Evolutionary conservation across 2,888 invertebrate species (phyloP).

Genomic region (Colletes collaris): DNA sequence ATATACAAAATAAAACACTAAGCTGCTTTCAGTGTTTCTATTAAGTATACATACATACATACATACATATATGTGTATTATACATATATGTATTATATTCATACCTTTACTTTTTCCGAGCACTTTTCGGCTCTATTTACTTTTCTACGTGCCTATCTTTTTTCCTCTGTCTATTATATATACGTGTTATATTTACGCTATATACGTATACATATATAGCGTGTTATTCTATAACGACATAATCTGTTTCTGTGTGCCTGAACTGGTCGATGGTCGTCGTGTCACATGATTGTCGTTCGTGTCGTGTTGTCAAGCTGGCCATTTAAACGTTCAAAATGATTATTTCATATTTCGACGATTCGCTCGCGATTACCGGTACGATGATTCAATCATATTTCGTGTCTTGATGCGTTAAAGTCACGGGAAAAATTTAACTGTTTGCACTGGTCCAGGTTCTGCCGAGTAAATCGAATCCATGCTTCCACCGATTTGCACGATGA

Average conservation of each 20-base stretch:
- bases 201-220: conserved; percentile 59
- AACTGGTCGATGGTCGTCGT: conserved; percentile 83
- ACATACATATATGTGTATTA: conserved; percentile 66
- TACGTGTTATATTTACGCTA: conserved; percentile 47
- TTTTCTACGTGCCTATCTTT: conserved; percentile 75
- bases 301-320: conserved; percentile 83
- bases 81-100: conserved; percentile 66
- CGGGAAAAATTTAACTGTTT: conserved; percentile 13
- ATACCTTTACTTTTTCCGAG: conserved; percentile 68
- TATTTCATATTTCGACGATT: not conserved
- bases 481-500: not conserved
- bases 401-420: conserved; percentile 30
- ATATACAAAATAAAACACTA: conserved; percentile 80
- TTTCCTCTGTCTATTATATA: conserved; percentile 68
- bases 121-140: conserved; percentile 74
- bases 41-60: conserved; percentile 70
- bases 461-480: conserved; percentile 10
- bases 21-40: conserved; percentile 82
- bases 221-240: conserved; percentile 74
- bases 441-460: conserved; percentile 30
- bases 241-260: conserved; percentile 83
- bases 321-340: conserved; percentile 68
- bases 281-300: conserved; percentile 83
- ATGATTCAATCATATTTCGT: conserved; percentile 24
- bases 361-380: conserved; percentile 13